phyloP scores from a whole-genome alignment of 1,140 invertebrate species.

The Drosophila sp. region DNA sequence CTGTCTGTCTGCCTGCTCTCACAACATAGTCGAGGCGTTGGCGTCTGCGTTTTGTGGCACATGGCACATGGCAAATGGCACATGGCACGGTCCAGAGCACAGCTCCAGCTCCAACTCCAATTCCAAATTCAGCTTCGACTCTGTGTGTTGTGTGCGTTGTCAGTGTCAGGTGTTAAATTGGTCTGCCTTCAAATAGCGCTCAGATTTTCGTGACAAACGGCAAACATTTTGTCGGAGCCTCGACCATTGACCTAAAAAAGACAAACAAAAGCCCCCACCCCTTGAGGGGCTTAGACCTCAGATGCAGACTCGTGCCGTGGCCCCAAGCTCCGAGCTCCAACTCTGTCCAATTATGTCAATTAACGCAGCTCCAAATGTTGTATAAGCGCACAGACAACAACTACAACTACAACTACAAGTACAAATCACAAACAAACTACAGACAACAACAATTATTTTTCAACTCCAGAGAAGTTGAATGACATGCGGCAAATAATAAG shows the following conservation, averaged over 20 bases:
- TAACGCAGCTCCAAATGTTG: conserved; percentile 68
- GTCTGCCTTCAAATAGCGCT: conserved; percentile 64
- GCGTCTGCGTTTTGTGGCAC: conserved; percentile 32
- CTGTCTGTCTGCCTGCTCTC: conserved; percentile 43
- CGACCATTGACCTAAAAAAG: conserved; percentile 78
- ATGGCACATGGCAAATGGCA: conserved; percentile 33
- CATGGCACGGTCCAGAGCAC: conserved; percentile 61
- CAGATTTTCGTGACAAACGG: conserved; percentile 47
- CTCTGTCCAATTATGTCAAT: conserved; percentile 75
- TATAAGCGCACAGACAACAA: conserved; percentile 50
- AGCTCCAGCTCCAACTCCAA: conserved; percentile 8
- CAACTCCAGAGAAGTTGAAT: conserved; percentile 60
- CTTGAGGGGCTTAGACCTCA: conserved; percentile 37
- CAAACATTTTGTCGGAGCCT: conserved; percentile 54
- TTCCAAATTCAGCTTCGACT: not conserved
- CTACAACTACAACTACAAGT: conserved; percentile 17
- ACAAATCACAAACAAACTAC: conserved; percentile 34
- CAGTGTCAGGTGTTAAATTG: conserved; percentile 76
- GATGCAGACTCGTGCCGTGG: conserved; percentile 50
- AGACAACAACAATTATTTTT: conserved; percentile 39
- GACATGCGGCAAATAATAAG: conserved; percentile 46
- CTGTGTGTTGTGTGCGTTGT: conserved; percentile 18
- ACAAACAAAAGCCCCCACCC: conserved; percentile 52
- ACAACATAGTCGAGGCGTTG: conserved; percentile 67
- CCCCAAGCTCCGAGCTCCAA: not conserved